Conservation (phyloP, 2,113 vertebrate species). For the Erinaceus europaeus region DNA sequence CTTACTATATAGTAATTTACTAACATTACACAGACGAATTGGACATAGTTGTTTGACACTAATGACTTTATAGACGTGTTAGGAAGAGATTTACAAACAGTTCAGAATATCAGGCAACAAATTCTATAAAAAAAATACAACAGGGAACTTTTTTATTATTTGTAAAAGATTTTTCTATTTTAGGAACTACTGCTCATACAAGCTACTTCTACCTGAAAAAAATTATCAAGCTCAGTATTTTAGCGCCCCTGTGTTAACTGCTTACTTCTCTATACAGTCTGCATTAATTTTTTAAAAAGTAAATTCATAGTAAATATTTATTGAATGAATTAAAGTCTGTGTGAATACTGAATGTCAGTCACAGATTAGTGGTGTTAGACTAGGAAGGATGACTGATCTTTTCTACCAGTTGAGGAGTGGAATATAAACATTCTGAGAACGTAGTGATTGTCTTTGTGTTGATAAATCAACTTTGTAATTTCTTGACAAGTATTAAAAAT, state of each 20-base stretch:
- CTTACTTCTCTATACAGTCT: not conserved
- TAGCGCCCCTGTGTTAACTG: not conserved
- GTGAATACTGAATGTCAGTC: not conserved
- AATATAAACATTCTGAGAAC: not conserved
- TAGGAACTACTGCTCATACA: not conserved
- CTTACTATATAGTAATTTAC: not conserved
- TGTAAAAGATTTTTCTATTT: conserved; percentile 2
- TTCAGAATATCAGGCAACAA: not conserved
- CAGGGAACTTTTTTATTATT: not conserved
- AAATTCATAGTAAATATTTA: not conserved
- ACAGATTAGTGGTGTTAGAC: not conserved
- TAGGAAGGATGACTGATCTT: not conserved
- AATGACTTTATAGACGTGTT: not conserved
- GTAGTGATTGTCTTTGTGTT: not conserved
- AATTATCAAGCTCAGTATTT: not conserved
- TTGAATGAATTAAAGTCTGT: not conserved
- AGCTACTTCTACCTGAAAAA: conserved; percentile 26
- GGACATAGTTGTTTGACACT: not conserved
- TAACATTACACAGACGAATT: not conserved
- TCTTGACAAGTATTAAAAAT: not conserved
- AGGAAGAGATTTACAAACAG: not conserved
- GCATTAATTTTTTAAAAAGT: no score
- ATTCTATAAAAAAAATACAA: not conserved
- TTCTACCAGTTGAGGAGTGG: not conserved
- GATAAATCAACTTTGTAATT: no score